Conservation (phyloP, 64 coral and sea anemone genomes). For the Exaiptasia diaphana region DNA sequence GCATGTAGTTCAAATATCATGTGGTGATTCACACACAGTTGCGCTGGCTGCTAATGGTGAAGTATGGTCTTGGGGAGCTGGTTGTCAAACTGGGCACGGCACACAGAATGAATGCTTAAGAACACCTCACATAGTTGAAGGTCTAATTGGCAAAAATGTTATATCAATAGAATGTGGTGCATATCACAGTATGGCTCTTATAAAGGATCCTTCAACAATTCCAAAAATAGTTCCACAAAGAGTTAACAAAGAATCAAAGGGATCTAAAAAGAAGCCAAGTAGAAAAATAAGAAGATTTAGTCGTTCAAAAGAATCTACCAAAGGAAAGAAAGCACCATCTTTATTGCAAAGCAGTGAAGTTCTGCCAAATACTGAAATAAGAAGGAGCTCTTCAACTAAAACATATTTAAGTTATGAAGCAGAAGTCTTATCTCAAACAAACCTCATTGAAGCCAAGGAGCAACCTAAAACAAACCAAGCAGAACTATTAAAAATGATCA, state of each 20-base stretch:
- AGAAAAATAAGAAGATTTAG: background rate
- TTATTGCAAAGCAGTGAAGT: background rate
- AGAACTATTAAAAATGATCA: too few relatives aligned
- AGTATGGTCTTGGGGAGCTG: slow-evolving; percentile 93
- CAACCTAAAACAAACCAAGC: too few relatives aligned
- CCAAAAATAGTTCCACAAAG: slow-evolving; percentile 10
- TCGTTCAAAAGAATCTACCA: slow-evolving; percentile 1
- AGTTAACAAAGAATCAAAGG: background rate
- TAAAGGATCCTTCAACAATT: slow-evolving; percentile 13
- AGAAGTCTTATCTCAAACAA: too few relatives aligned
- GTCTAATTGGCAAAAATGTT: slow-evolving; percentile 67
- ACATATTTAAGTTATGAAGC: slow-evolving; percentile 5
- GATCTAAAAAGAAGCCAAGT: background rate
- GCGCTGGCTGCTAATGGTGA: slow-evolving; percentile 62
- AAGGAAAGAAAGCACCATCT: background rate
- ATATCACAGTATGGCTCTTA: slow-evolving; percentile 86
- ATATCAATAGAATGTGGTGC: slow-evolving; percentile 67
- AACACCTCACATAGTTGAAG: slow-evolving; percentile 49
- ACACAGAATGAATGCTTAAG: slow-evolving; percentile 6
- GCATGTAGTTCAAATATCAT: slow-evolving; percentile 62
- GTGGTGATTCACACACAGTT: slow-evolving; percentile 76
- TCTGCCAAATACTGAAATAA: background rate
- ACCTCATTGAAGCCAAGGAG: too few relatives aligned
- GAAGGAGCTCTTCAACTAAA: background rate
- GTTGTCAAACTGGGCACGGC: slow-evolving; percentile 72